Conservation (phyloP, 2,888 invertebrate species). For the Actias luna region DNA sequence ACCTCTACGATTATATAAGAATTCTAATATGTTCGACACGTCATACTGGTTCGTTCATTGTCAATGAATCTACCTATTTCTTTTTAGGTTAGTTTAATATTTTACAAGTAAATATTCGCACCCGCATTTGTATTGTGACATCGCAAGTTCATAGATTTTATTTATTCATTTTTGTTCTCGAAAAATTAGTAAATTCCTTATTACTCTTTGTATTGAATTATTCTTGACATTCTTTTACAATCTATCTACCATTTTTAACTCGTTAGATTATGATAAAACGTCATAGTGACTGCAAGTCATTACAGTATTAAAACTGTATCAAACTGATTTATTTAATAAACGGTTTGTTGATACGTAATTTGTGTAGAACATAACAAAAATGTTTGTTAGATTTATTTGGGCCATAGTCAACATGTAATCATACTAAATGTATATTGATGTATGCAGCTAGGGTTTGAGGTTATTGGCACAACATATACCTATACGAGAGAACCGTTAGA, state of each 20-base stretch:
- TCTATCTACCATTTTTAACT: background rate
- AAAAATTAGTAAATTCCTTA: background rate
- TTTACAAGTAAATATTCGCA: background rate
- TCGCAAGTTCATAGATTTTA: background rate
- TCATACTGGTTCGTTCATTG: background rate
- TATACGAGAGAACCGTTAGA: background rate
- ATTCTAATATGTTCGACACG: background rate
- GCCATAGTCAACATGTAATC: background rate
- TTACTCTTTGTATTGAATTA: background rate
- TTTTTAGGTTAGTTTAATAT: background rate
- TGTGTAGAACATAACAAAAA: no score
- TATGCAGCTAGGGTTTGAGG: background rate
- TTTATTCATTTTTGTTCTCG: background rate
- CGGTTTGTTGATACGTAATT: no score
- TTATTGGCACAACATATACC: background rate
- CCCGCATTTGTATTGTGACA: background rate
- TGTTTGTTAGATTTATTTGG: no score
- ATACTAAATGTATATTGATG: background rate
- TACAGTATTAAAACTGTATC: background rate
- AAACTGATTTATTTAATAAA: background rate
- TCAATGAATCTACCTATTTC: background rate
- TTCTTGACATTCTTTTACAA: background rate
- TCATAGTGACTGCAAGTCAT: background rate
- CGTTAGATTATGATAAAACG: background rate
- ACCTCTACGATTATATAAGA: background rate